These are phyloP conservation scores for Diloba caeruleocephala DNA, from an alignment of 2,888 invertebrate genomes.

Conservation along the genomic window DNA sequence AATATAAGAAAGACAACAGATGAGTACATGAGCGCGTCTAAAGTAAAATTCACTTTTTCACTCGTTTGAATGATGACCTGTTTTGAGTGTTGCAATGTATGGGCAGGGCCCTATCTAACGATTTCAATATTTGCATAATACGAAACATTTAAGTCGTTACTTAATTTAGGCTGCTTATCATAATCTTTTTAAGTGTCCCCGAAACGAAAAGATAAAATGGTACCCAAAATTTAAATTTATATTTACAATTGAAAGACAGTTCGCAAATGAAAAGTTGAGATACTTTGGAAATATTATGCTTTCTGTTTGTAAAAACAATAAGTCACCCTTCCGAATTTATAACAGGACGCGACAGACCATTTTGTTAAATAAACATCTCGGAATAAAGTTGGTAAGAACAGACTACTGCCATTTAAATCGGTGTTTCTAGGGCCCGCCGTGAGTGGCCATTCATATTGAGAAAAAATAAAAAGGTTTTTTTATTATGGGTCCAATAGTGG, in stretches of 20 bases:
- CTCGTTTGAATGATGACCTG: too few relatives aligned
- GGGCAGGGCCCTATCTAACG: too few relatives aligned
- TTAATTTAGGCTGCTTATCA: constrained; percentile 59
- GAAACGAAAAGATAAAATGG: constrained; percentile 60
- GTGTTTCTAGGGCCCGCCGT: constrained; percentile 44
- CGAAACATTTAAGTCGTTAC: constrained; percentile 61
- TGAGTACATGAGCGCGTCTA: too few relatives aligned
- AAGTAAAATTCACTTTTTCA: too few relatives aligned
- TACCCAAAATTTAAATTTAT: constrained; percentile 44
- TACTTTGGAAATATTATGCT: constrained; percentile 34
- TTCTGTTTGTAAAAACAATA: constrained; percentile 44
- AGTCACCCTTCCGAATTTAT: constrained; percentile 38
- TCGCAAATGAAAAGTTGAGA: constrained; percentile 39
- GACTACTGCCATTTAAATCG: constrained; percentile 61
- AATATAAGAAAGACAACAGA: too few relatives aligned
- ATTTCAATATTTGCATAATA: too few relatives aligned
- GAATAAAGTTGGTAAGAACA: constrained; percentile 56
- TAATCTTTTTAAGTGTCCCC: constrained; percentile 63
- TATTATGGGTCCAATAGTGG: constrained; percentile 68
- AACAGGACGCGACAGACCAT: constrained; percentile 28
- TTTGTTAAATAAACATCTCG: constrained; percentile 56
- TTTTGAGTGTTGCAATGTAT: too few relatives aligned
- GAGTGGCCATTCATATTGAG: constrained; percentile 56
- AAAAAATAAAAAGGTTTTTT: constrained; percentile 74
- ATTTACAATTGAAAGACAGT: constrained; percentile 44